A percentile compares a stretch with the other conserved stretches of the same genome.
Conservation (phyloP, 2,888 invertebrate species). For the Thymelicus lineola region DNA sequence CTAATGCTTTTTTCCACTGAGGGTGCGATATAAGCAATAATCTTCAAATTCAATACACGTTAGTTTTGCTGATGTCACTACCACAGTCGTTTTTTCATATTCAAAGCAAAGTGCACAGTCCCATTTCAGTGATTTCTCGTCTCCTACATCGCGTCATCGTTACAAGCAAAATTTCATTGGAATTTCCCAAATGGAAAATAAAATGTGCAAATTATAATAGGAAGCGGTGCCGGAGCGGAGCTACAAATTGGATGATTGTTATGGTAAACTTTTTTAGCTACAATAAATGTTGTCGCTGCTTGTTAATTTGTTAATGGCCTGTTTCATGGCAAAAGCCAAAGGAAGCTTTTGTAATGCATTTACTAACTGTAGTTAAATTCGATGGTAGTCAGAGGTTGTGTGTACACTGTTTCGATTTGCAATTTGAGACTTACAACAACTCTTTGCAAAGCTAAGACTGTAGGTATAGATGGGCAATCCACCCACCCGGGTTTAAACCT, state of each 20-base stretch:
- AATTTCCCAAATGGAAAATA: slow-evolving; percentile 46
- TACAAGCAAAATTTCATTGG: slow-evolving; percentile 43
- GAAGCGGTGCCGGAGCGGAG: slow-evolving; percentile 33
- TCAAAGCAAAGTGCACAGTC: slow-evolving; percentile 17
- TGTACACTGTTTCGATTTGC: too few species aligned
- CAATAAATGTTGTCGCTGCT: slow-evolving; percentile 3
- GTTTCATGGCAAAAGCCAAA: background rate
- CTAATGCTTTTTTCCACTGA: too few species aligned
- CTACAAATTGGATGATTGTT: slow-evolving; percentile 40
- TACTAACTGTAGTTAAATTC: too few species aligned
- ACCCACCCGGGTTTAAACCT: too few species aligned
- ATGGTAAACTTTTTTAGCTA: slow-evolving; percentile 27
- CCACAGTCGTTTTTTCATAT: slow-evolving; percentile 3
- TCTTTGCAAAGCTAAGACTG: too few species aligned
- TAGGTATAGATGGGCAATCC: too few species aligned
- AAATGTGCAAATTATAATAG: slow-evolving; percentile 45
- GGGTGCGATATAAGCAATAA: too few species aligned
- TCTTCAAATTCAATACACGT: background rate
- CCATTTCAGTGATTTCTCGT: slow-evolving; percentile 41
- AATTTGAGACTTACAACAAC: too few species aligned
- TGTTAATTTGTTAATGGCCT: background rate
- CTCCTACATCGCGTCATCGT: slow-evolving; percentile 36
- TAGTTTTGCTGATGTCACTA: background rate
- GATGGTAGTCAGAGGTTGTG: too few species aligned
- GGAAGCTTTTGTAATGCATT: too few species aligned